phyloP scores from a whole-genome alignment of 2,797 vertebrate species.

The Furcifer pardalis region DNA sequence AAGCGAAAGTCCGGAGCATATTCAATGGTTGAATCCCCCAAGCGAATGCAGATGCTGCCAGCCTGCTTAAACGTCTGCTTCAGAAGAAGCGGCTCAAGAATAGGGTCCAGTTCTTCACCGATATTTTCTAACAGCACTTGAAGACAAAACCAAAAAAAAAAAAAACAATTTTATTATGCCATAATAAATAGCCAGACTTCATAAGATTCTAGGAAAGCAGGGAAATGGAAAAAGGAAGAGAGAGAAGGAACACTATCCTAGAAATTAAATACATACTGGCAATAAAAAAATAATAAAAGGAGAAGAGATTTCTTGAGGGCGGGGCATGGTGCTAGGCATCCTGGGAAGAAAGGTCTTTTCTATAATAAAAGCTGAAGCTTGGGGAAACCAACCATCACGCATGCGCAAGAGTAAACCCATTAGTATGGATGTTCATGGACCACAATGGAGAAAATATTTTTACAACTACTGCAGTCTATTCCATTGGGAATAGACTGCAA shows the following conservation, averaged over 20 bases:
- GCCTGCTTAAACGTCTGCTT: slow-evolving; percentile 91
- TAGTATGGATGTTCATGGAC: too few species aligned
- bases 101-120: slow-evolving; percentile 88
- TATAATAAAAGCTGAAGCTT: too few species aligned
- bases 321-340: too few species aligned
- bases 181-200: neutral
- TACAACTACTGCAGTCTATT: neutral
- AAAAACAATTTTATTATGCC: slow-evolving; percentile 15
- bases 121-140: slow-evolving; percentile 89
- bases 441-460: slow-evolving; percentile 13
- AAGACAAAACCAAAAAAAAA: slow-evolving; percentile 23
- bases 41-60: slow-evolving; percentile 84
- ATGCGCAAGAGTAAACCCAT: too few species aligned
- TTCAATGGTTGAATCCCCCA: slow-evolving; percentile 87
- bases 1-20: slow-evolving; percentile 88
- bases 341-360: too few species aligned
- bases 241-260: neutral
- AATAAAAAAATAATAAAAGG: neutral
- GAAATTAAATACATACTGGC: neutral
- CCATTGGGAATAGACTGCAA: too few species aligned
- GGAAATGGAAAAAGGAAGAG: neutral
- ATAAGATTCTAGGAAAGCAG: neutral
- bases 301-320: neutral
- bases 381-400: too few species aligned
- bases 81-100: slow-evolving; percentile 88